Conservation (phyloP, 2,113 vertebrate genomes). For the Potamarius usumacintae region DNA sequence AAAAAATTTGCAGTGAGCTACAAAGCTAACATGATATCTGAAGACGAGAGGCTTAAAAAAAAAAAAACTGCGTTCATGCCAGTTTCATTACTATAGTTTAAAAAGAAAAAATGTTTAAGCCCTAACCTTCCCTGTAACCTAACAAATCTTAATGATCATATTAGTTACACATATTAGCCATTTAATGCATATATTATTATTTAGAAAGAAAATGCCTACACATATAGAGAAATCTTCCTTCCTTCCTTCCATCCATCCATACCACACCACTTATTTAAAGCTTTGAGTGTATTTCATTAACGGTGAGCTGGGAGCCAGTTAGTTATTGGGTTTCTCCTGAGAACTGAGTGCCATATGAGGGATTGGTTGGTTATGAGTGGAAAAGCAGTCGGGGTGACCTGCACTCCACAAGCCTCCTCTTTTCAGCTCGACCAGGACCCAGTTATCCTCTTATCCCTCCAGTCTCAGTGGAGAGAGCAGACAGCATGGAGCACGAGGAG, state of each 20-base stretch:
- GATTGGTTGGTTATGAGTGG: conserved; percentile 48
- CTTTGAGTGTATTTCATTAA: conserved; percentile 42
- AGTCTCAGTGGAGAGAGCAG: conserved; percentile 86
- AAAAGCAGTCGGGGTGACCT: conserved; percentile 45
- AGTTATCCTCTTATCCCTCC: conserved; percentile 89
- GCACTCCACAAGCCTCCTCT: conserved; percentile 39
- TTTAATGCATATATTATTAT: neutral
- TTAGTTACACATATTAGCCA: neutral
- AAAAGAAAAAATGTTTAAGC: neutral
- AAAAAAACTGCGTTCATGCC: neutral
- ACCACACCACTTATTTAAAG: conserved; percentile 19
- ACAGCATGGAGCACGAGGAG: conserved; percentile 88
- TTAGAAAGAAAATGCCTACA: neutral
- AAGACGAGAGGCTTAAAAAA: neutral
- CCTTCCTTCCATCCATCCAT: neutral
- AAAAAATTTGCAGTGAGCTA: conserved; percentile 30
- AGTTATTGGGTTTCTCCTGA: conserved; percentile 32
- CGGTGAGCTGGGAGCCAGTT: conserved; percentile 34
- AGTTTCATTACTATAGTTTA: neutral
- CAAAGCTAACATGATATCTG: conserved; percentile 10
- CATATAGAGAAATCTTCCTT: neutral
- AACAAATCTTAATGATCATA: neutral
- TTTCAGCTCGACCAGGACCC: conserved; percentile 37
- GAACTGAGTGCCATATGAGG: conserved; percentile 27
- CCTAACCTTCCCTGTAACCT: neutral